phyloP scores from a whole-genome alignment of 2,797 vertebrate genomes.

The Enteromius mattozi region DNA sequence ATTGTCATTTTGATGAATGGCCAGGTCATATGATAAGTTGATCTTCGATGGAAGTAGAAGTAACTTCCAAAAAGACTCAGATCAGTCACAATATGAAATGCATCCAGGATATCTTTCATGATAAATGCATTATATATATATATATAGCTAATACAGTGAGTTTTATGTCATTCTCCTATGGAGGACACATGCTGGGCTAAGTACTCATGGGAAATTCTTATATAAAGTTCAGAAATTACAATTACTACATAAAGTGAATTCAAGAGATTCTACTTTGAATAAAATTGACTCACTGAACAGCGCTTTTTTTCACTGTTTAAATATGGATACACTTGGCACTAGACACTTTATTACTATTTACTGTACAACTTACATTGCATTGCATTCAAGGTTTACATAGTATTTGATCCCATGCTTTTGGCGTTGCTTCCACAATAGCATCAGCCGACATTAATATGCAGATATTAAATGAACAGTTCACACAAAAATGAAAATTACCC shows the following conservation, averaged over 20 bases:
- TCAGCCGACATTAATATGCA: not conserved
- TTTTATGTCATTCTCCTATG: not conserved
- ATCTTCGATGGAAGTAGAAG: constrained; percentile 43
- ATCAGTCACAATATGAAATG: not conserved
- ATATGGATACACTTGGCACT: not conserved
- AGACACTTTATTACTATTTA: not conserved
- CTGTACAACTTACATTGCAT: not conserved
- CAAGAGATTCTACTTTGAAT: not conserved
- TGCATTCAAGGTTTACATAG: not conserved
- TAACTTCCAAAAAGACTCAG: not conserved
- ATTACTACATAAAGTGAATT: not conserved
- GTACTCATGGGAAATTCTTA: not conserved
- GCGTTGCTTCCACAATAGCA: not conserved
- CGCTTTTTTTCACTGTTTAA: not conserved
- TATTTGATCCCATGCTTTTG: not conserved
- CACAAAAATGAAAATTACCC: too few relatives aligned
- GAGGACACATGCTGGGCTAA: not conserved
- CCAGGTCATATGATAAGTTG: constrained; percentile 67
- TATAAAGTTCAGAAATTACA: not conserved
- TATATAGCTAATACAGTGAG: not conserved
- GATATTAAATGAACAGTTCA: not conserved
- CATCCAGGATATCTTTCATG: not conserved
- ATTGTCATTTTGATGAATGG: constrained; percentile 83
- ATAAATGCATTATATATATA: not conserved
- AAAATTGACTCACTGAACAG: not conserved